A percentile compares a stretch with the other conserved stretches of the same genome.
These are phyloP conservation scores for Thaumetopoea pityocampa DNA, from an alignment of 1,140 invertebrate species.

Conservation along the genomic window DNA sequence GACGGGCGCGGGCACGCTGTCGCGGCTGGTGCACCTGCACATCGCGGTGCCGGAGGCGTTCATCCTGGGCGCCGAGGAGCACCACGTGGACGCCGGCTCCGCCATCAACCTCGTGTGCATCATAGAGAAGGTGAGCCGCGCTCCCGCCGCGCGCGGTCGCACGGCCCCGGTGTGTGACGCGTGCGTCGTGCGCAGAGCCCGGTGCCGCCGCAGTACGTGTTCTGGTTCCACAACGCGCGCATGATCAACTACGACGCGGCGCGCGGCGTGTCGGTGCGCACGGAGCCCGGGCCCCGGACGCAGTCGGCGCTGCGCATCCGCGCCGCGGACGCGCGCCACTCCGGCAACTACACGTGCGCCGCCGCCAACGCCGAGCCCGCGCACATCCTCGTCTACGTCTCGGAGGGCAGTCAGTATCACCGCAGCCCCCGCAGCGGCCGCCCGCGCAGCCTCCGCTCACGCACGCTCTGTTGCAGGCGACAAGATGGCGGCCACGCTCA, in stretches of 20 bases:
- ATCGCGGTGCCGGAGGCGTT: slow-evolving; percentile 92
- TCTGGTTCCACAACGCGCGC: slow-evolving; percentile 93
- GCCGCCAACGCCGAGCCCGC: slow-evolving; percentile 92
- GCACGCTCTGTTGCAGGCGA: slow-evolving; percentile 34
- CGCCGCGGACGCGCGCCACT: slow-evolving; percentile 88
- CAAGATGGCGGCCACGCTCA: slow-evolving; percentile 58
- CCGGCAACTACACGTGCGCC: slow-evolving; percentile 93
- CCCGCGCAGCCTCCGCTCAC: neutral
- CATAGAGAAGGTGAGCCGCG: slow-evolving; percentile 87
- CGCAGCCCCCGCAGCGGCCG: neutral
- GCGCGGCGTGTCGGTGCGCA: slow-evolving; percentile 88
- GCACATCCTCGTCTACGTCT: slow-evolving; percentile 92
- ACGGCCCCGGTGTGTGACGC: neutral
- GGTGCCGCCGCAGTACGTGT: slow-evolving; percentile 91
- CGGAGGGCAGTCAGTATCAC: slow-evolving; percentile 82
- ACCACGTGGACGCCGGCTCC: slow-evolving; percentile 92
- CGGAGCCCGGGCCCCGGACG: slow-evolving; percentile 87
- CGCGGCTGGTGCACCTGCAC: slow-evolving; percentile 90
- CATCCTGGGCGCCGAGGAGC: slow-evolving; percentile 90
- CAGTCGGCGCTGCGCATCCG: slow-evolving; percentile 88
- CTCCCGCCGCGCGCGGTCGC: slow-evolving; percentile 22
- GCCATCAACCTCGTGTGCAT: slow-evolving; percentile 93
- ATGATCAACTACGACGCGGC: slow-evolving; percentile 93
- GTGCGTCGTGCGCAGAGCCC: slow-evolving; percentile 80
- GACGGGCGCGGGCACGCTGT: slow-evolving; percentile 87